phyloP scores from a whole-genome alignment of 2,888 invertebrate genomes.

The Oscheius onirici region DNA sequence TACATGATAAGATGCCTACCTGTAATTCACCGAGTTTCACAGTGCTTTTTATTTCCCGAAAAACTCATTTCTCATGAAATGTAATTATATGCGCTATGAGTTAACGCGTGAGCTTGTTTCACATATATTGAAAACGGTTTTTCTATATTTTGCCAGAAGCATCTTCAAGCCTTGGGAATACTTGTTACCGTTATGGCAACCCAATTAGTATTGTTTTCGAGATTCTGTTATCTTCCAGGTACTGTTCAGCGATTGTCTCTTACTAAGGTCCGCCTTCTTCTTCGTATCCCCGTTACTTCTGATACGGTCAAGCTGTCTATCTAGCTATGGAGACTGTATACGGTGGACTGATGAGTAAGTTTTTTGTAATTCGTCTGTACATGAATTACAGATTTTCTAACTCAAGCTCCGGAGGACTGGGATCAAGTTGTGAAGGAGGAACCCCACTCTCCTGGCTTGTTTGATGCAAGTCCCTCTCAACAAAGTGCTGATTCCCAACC shows the following conservation, averaged over 20 bases:
- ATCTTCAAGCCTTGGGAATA: background rate
- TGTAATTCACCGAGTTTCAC: too few species aligned
- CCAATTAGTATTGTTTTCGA: background rate
- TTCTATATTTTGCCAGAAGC: too few species aligned
- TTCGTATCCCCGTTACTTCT: background rate
- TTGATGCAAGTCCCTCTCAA: background rate
- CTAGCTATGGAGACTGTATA: background rate
- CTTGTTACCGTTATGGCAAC: background rate
- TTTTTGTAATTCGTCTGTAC: background rate
- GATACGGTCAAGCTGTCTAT: background rate
- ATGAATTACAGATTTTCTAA: background rate
- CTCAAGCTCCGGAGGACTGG: conserved; percentile 5
- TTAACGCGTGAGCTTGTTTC: too few species aligned
- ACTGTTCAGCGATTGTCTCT: background rate
- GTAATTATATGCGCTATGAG: too few species aligned
- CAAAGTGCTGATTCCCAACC: background rate
- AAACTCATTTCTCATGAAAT: too few species aligned
- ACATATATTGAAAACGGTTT: too few species aligned
- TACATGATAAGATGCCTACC: too few species aligned
- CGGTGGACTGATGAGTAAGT: background rate
- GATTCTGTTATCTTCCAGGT: conserved; percentile 4
- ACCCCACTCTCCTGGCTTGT: background rate
- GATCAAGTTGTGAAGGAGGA: conserved; percentile 2
- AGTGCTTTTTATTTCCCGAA: too few species aligned
- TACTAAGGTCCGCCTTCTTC: background rate